phyloP scores from a whole-genome alignment of 1,140 invertebrate genomes.

The Drosophila fuyamai region DNA sequence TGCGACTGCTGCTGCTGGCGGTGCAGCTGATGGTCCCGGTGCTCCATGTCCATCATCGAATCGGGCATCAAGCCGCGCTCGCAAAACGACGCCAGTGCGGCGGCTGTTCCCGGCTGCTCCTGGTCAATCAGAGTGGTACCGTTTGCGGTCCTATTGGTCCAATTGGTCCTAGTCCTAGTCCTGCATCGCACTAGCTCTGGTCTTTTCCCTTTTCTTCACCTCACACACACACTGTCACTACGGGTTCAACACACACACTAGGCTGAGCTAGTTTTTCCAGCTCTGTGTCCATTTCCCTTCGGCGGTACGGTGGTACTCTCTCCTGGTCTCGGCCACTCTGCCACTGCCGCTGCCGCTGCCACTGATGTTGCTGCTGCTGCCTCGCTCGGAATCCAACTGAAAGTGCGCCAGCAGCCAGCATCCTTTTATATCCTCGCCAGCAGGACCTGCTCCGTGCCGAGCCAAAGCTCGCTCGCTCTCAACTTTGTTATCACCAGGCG shows the following conservation, averaged over 20 bases:
- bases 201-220: constrained; percentile 5
- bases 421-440: constrained; percentile 70
- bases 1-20: constrained; percentile 62
- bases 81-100: constrained; percentile 73
- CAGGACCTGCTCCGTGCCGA: constrained; percentile 19
- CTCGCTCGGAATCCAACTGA: constrained; percentile 82
- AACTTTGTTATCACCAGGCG: constrained; percentile 63
- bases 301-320: constrained; percentile 8
- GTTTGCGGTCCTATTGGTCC: neutral
- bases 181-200: constrained; percentile 31
- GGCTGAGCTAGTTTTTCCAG: constrained; percentile 72
- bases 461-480: constrained; percentile 47
- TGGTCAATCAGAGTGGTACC: constrained; percentile 45
- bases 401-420: constrained; percentile 67
- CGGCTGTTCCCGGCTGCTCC: constrained; percentile 48
- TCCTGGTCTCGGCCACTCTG: constrained; percentile 28
- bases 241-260: constrained; percentile 31
- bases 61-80: constrained; percentile 76
- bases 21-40: constrained; percentile 72
- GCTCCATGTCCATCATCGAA: constrained; percentile 79
- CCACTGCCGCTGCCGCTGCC: constrained; percentile 36
- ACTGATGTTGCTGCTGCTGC: constrained; percentile 49
- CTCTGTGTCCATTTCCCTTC: constrained; percentile 43
- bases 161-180: constrained; percentile 7
- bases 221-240: constrained; percentile 24